Base-by-base conservation (phyloP, 2,888 invertebrate genomes). In the Tethea ocularis region DNA sequence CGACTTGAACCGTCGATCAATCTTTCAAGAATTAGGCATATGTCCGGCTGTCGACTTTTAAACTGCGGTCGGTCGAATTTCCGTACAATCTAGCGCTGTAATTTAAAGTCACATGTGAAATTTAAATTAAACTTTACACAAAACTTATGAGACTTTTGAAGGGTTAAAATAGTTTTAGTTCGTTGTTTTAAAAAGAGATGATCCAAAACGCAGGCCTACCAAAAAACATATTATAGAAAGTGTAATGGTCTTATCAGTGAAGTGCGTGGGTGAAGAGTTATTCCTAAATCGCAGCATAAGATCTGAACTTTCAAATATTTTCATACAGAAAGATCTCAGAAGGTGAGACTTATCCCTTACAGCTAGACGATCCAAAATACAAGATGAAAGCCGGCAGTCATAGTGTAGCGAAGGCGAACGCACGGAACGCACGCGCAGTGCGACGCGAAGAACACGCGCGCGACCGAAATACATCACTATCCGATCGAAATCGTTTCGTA, bases 401-500 rank as follows among this genome's bases (percentile, higher is more conserved):
- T 74, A 74, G 76, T 68, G 71, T 64, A 67, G 69, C 67, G 66
- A 68, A 69, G 72, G 66, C 69, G 70, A 64, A n/a, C n/a, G n/a
- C n/a, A n/a, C n/a, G 72, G 74, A 72, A 67, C 83, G 78, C 78
- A 80, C 83, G 80, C 77, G 74, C 75, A 68, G 60, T 46, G 20
- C 52, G 23, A 24, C 57, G 55, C 58, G 55, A n/a, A n/a, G n/a
- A n/a, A 52, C 24, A n/a, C 51, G 20, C 61, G 52, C 29, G 57
- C 57, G 46, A 46, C 46, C 46, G 46, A 46, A 46, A 46, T 46
- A 68, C 51, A 69, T 68, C 70, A 64, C 68, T 66, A 68, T 75
- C 67, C 71, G 69, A 72, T 76, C 78, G 72, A 69, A 74, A 74
- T 75, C 77, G 83, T 85, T 82, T 82, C 84, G 86, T 84, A 86